These are phyloP conservation scores for Globicephala melas DNA, from an alignment of 2,113 vertebrate genomes.

Conservation along the genomic window DNA sequence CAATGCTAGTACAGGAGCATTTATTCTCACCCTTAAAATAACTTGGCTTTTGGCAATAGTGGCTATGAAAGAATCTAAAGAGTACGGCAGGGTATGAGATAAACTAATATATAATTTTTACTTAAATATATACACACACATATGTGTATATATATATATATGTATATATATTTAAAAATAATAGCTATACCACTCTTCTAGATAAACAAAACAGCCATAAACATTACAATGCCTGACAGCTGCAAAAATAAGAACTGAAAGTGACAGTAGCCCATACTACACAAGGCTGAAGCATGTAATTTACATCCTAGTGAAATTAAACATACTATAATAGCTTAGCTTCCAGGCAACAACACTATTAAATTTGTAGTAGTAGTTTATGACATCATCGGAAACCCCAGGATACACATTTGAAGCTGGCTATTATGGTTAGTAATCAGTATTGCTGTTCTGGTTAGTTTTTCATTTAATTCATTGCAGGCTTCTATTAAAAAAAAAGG, in stretches of 20 bases:
- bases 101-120: conserved; percentile 36
- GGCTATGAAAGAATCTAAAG: not conserved
- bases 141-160: not conserved
- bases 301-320: conserved; percentile 89
- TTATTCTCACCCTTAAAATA: not conserved
- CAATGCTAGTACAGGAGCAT: not conserved
- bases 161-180: not conserved
- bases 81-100: conserved; percentile 36
- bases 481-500: conserved; percentile 62
- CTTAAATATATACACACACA: not conserved
- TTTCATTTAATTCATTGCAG: conserved; percentile 81
- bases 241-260: conserved; percentile 76
- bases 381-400: conserved; percentile 86
- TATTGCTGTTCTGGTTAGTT: conserved; percentile 79
- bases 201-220: conserved; percentile 75
- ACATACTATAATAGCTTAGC: conserved; percentile 83
- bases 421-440: conserved; percentile 77
- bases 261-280: conserved; percentile 77
- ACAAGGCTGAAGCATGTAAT: conserved; percentile 81
- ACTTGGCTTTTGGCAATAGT: conserved; percentile 9
- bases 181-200: conserved; percentile 63
- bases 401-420: conserved; percentile 79
- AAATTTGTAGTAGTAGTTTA: conserved; percentile 84
- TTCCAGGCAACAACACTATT: conserved; percentile 84
- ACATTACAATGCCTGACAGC: conserved; percentile 75